These are phyloP conservation scores for Craseonycteris thonglongyai DNA, from an alignment of 2,113 vertebrate genomes.

Conservation along the genomic window DNA sequence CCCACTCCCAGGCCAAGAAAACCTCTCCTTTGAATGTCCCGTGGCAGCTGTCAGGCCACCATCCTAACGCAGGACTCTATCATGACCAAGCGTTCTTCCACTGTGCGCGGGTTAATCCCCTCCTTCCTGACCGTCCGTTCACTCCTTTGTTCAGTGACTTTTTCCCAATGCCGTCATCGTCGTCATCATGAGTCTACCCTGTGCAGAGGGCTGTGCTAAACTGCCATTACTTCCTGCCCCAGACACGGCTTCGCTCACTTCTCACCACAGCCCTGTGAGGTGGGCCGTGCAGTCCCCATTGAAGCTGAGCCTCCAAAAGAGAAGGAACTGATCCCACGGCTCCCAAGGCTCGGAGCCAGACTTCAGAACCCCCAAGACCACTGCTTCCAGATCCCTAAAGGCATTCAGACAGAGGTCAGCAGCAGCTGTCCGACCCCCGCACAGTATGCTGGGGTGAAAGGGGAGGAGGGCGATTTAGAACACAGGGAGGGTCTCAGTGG, in stretches of 20 bases:
- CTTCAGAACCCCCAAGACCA: neutral
- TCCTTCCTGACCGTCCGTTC: neutral
- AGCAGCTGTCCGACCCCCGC: neutral
- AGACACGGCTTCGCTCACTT: neutral
- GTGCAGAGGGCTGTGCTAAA: neutral
- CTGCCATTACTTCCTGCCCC: neutral
- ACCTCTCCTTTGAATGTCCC: neutral
- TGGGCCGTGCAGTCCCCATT: neutral
- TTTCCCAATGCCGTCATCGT: neutral
- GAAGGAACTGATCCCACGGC: neutral
- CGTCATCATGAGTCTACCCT: neutral
- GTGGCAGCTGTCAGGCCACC: neutral
- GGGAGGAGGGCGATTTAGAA: neutral
- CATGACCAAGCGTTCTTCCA: neutral
- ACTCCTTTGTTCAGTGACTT: neutral
- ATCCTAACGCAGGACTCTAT: neutral
- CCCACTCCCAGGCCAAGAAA: neutral
- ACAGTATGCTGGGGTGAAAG: too few relatives aligned
- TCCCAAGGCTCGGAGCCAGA: neutral
- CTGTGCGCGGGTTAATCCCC: neutral
- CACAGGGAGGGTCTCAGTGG: neutral
- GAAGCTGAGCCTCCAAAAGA: neutral
- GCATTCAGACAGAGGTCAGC: neutral
- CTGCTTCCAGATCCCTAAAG: neutral
- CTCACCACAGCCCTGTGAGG: neutral